A percentile compares a stretch with the other conserved stretches of the same genome.
Evolutionary conservation across 1,140 invertebrate genomes (phyloP).

Genomic region (Caenorhabditis remanei): DNA sequence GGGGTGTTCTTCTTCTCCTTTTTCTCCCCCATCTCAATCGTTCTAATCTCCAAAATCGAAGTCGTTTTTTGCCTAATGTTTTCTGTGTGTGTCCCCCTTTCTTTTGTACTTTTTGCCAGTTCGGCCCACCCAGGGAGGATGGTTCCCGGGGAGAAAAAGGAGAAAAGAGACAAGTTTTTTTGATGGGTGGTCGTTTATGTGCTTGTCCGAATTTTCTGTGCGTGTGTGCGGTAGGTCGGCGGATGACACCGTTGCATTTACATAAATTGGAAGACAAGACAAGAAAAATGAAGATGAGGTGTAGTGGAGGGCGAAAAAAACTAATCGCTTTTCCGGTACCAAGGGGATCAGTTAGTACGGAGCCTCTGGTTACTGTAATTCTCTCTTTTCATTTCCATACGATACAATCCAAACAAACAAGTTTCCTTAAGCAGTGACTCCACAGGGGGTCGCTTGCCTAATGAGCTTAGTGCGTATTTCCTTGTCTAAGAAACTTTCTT

Average conservation of each 20-base stretch:
- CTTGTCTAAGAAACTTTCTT: background rate
- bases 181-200: slow-evolving; percentile 44
- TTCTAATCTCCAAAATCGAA: slow-evolving; percentile 51
- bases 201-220: slow-evolving; percentile 15
- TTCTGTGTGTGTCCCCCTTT: slow-evolving; percentile 18
- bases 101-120: slow-evolving; percentile 51
- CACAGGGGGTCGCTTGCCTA: slow-evolving; percentile 19
- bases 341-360: background rate
- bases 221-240: slow-evolving; percentile 29
- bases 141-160: slow-evolving; percentile 30
- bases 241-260: slow-evolving; percentile 51
- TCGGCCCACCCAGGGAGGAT: background rate
- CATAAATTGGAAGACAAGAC: slow-evolving; percentile 22
- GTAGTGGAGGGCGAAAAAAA: background rate
- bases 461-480: slow-evolving; percentile 19
- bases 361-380: background rate
- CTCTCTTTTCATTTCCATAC: no score
- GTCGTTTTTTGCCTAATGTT: slow-evolving; percentile 3
- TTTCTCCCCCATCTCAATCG: background rate
- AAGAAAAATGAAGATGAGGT: slow-evolving; percentile 15
- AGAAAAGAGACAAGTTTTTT: slow-evolving; percentile 40
- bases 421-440: background rate
- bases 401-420: slow-evolving; percentile 36
- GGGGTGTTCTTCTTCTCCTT: slow-evolving; percentile 20
- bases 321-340: background rate